These are phyloP conservation scores for Acipenser transmontanus DNA, from an alignment of 2,797 vertebrate genomes.

Conservation along the genomic window DNA sequence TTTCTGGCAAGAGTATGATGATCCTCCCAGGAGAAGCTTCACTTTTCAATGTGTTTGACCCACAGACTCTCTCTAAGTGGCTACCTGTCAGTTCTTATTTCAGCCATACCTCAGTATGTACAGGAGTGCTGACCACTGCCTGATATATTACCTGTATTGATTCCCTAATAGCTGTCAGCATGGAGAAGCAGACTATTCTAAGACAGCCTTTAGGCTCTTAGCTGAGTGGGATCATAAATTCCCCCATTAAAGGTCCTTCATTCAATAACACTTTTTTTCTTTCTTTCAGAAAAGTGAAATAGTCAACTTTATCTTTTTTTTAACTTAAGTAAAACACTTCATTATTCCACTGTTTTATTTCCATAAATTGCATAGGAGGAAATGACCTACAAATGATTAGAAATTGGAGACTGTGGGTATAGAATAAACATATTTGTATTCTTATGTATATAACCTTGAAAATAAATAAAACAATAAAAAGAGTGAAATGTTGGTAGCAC, in stretches of 20 bases:
- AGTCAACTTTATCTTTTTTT: too few species aligned
- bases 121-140: slow-evolving; percentile 40
- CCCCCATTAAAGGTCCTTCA: slow-evolving; percentile 56
- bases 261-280: slow-evolving; percentile 50
- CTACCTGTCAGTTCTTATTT: slow-evolving; percentile 53
- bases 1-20: background rate
- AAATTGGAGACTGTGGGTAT: too few species aligned
- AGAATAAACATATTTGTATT: too few species aligned
- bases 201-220: slow-evolving; percentile 61
- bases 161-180: slow-evolving; percentile 75
- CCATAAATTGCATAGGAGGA: too few species aligned
- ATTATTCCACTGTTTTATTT: too few species aligned
- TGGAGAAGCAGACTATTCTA: slow-evolving; percentile 55
- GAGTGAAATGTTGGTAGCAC: too few species aligned
- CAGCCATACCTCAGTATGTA: slow-evolving; percentile 37
- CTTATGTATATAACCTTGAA: too few species aligned
- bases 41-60: slow-evolving; percentile 36
- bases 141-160: slow-evolving; percentile 82
- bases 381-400: too few species aligned
- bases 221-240: slow-evolving; percentile 68
- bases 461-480: too few species aligned
- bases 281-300: slow-evolving; percentile 5
- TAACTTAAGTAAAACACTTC: too few species aligned
- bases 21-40: slow-evolving; percentile 29
- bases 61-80: slow-evolving; percentile 45